Evolutionary conservation across 53 echinoderm and acorn worm species (phyloP).

Genomic region (Holothuria leucospilota): DNA sequence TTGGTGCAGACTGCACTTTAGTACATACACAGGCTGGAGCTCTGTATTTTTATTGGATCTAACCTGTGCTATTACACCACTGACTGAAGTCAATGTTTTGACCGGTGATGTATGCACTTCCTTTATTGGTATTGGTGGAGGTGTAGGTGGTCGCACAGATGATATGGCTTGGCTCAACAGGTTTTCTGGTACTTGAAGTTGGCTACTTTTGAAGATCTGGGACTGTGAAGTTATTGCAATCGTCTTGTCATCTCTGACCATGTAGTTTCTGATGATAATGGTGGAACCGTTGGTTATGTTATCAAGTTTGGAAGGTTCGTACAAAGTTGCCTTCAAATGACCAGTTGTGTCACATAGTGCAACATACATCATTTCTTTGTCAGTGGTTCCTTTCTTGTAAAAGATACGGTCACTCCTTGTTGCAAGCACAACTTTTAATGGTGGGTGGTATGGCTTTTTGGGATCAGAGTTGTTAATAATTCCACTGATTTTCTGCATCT

Average conservation of each 20-base stretch:
- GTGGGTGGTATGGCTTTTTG: conserved; percentile 21
- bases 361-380: conserved; percentile 28
- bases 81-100: too few species aligned
- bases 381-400: conserved; percentile 16
- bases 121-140: too few species aligned
- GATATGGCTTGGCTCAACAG: background rate
- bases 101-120: too few species aligned
- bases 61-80: too few species aligned
- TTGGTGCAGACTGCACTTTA: too few species aligned
- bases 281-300: conserved; percentile 7
- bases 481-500: conserved; percentile 28
- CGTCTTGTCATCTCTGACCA: conserved; percentile 19
- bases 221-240: conserved; percentile 4
- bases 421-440: conserved; percentile 9
- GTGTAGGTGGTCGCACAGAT: conserved; percentile 22
- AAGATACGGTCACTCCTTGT: conserved; percentile 1
- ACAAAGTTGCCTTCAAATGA: too few species aligned
- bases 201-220: conserved; percentile 33
- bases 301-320: too few species aligned
- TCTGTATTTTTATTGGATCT: too few species aligned
- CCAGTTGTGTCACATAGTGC: background rate
- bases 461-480: background rate
- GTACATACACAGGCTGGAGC: too few species aligned
- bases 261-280: background rate
- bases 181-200: background rate